A percentile compares a stretch with the other conserved stretches of the same genome.
phyloP scores from a whole-genome alignment of 2,113 vertebrate species.

The Tragelaphus imberbis region DNA sequence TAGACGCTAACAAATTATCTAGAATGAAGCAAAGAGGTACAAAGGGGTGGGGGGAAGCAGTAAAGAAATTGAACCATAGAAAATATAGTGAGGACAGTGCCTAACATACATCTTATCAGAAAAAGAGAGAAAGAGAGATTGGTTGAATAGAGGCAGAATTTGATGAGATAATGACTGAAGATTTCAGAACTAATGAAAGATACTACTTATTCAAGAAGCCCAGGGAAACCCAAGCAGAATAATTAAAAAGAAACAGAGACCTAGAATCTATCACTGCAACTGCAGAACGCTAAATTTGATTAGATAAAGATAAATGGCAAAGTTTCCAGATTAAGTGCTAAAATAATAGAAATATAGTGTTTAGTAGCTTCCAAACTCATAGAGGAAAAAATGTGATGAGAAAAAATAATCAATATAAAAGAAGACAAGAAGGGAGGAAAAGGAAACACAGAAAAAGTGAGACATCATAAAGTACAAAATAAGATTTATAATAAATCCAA shows the following conservation, averaged over 20 bases:
- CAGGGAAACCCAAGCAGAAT: neutral
- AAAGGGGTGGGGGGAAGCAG: neutral
- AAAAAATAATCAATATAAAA: neutral
- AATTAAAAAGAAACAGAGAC: neutral
- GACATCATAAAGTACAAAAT: neutral
- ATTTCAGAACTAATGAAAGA: neutral
- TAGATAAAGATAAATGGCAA: neutral
- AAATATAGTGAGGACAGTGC: neutral
- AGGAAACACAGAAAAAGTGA: neutral
- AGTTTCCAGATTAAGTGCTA: neutral
- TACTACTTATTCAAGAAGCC: neutral
- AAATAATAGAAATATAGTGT: neutral
- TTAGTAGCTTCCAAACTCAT: neutral
- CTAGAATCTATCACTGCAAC: neutral
- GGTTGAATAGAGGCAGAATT: neutral
- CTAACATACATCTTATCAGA: neutral
- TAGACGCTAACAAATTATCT: neutral
- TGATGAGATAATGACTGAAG: neutral
- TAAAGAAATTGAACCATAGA: neutral
- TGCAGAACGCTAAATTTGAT: neutral
- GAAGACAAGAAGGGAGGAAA: neutral
- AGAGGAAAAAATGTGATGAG: neutral
- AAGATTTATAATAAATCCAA: neutral
- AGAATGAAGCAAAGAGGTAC: neutral
- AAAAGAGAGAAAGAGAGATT: neutral